These are phyloP conservation scores for Hypotaenidia philippensis DNA, from an alignment of 2,797 vertebrate genomes.

Conservation along the genomic window DNA sequence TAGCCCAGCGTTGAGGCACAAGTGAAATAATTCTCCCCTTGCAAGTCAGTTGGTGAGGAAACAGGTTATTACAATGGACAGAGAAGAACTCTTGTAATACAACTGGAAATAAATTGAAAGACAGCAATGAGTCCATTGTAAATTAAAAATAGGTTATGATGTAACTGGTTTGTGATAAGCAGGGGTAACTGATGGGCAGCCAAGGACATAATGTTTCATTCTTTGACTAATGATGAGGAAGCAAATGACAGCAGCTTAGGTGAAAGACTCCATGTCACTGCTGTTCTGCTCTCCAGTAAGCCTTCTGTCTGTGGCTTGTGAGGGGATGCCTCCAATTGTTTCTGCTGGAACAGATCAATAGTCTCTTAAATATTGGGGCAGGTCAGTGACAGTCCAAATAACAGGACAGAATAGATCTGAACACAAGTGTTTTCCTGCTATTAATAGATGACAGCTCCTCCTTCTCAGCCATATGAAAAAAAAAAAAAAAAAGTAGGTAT, in stretches of 20 bases:
- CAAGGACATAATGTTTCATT: not conserved
- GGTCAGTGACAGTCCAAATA: not conserved
- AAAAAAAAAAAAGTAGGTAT: not conserved
- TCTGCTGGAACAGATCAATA: not conserved
- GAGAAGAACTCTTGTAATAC: not conserved
- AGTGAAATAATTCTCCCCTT: not conserved
- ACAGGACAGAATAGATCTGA: not conserved
- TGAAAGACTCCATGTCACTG: not conserved
- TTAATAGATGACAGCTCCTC: not conserved
- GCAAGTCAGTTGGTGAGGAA: not conserved
- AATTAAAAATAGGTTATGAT: conserved; percentile 18
- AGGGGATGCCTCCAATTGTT: not conserved
- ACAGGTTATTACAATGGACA: not conserved
- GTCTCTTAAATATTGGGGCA: not conserved
- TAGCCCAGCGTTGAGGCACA: not conserved
- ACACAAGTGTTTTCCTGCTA: not conserved
- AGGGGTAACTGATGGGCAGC: not conserved
- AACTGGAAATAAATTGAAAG: not conserved
- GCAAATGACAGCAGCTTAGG: not conserved
- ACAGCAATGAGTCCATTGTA: not conserved
- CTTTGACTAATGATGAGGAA: not conserved
- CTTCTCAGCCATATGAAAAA: conserved; percentile 2
- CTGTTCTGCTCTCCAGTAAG: not conserved
- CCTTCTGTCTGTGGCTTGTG: not conserved
- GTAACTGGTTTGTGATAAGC: not conserved